Evolutionary conservation across 2,113 vertebrate genomes (phyloP).

Genomic region (Dinomys branickii): DNA sequence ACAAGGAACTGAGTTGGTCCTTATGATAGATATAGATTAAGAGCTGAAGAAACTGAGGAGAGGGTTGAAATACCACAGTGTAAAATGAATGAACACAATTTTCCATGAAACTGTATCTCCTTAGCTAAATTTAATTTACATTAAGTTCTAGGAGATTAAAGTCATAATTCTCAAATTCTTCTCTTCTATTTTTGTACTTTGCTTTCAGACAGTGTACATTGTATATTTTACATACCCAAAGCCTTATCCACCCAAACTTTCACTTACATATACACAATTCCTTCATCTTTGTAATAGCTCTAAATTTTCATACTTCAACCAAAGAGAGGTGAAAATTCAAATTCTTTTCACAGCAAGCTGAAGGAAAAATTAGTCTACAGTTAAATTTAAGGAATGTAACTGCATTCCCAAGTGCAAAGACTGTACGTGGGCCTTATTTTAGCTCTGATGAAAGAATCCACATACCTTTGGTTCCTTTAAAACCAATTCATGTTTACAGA

Average conservation of each 20-base stretch:
- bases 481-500: conserved; percentile 18
- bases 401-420: neutral
- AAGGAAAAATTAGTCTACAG: conserved; percentile 28
- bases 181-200: neutral
- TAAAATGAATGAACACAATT: conserved; percentile 23
- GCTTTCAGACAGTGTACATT: neutral
- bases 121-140: conserved; percentile 46
- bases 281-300: neutral
- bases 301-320: neutral
- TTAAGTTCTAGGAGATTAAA: conserved; percentile 33
- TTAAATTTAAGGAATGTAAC: conserved; percentile 50
- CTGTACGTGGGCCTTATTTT: neutral
- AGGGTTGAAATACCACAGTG: neutral
- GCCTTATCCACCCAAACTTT: neutral
- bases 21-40: conserved; percentile 29
- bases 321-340: neutral
- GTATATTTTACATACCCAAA: neutral
- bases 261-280: neutral
- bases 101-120: conserved; percentile 27
- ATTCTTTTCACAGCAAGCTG: neutral
- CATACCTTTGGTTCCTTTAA: neutral
- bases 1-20: conserved; percentile 19
- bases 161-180: conserved; percentile 39
- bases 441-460: neutral
- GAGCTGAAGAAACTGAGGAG: conserved; percentile 17